Evolutionary conservation across 2,797 vertebrate genomes (phyloP), one percentile per base, ranked within the genome.

Genomic region (Bryconaethiops microstoma): DNA sequence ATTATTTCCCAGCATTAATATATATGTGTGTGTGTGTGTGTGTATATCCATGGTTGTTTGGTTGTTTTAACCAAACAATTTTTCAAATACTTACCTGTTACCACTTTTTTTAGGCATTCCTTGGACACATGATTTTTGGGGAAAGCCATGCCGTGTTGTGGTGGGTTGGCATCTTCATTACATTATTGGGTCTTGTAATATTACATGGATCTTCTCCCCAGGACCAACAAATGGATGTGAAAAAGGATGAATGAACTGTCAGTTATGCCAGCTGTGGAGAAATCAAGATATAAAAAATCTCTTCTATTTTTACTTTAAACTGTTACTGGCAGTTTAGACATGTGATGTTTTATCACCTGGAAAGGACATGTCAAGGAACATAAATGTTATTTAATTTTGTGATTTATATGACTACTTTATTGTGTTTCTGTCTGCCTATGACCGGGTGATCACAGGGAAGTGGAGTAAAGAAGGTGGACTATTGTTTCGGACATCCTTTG

Each of bases 81-180:
- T 42, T 42, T 57, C n/a, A 39, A 25, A 8, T 23, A 23, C 21
- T 35, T 40, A 1, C 12, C 2, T 1, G 6, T 40, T 79, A 2
- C 7, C 21, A 62, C 48, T n/a, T 80, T 71, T 83, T 87, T 0
- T 81, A 95, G 94, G 93, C 92, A 3, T 63, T 93, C 78, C 86
- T 95, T 72, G 94, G 94, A 79, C 86, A 89, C 83, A 45, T 93
- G 59, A 90, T 94, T 4, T 95, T 95, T 79, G 92, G 92, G 65
- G 97, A 99, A 92, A 94, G 86, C 0, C 96, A 96, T 78, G 91
- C 91, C 0, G 71, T 91, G n/a, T 85, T 98, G 62, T 98, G 97
- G 96, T 99, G 97, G 97, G 83, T 93, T 0, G 97, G 97, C 17
- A 95, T 97, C 9, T 77, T 92, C 21, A 35, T 96, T 85, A 96